Evolutionary conservation across 2,113 vertebrate species (phyloP).

Genomic region (Galbula dea): DNA sequence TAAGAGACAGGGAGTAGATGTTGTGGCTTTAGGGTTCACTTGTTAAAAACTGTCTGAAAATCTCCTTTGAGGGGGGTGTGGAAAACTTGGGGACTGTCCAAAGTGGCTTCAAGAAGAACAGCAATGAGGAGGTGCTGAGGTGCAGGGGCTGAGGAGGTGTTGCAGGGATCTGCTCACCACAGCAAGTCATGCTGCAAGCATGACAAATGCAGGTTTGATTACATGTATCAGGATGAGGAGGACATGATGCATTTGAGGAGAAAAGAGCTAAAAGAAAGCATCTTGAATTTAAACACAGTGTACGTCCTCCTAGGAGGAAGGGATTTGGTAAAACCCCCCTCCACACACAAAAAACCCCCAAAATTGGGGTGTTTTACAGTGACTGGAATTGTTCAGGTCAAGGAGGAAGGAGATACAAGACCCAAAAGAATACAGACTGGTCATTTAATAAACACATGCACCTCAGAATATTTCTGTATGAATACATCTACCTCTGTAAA

Average conservation of each 20-base stretch:
- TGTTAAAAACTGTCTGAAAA: background rate
- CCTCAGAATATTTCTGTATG: no score
- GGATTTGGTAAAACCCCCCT: background rate
- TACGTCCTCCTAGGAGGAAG: background rate
- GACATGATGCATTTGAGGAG: background rate
- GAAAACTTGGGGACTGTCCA: background rate
- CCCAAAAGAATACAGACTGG: background rate
- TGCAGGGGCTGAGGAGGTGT: background rate
- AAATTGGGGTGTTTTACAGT: no score
- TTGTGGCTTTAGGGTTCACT: background rate
- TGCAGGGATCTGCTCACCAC: background rate
- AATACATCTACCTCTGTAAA: no score
- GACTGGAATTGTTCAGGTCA: background rate
- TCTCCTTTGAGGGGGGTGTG: no score
- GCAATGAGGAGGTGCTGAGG: background rate
- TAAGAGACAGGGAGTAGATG: background rate
- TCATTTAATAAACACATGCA: background rate
- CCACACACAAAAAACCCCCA: no score
- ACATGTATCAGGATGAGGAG: background rate
- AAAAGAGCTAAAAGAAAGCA: background rate
- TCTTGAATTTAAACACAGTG: background rate
- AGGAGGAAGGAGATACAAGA: background rate
- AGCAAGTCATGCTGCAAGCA: background rate
- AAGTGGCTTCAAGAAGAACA: background rate
- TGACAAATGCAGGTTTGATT: background rate